phyloP scores from a whole-genome alignment of 2,797 vertebrate genomes.

The Melanogrammus aeglefinus region DNA sequence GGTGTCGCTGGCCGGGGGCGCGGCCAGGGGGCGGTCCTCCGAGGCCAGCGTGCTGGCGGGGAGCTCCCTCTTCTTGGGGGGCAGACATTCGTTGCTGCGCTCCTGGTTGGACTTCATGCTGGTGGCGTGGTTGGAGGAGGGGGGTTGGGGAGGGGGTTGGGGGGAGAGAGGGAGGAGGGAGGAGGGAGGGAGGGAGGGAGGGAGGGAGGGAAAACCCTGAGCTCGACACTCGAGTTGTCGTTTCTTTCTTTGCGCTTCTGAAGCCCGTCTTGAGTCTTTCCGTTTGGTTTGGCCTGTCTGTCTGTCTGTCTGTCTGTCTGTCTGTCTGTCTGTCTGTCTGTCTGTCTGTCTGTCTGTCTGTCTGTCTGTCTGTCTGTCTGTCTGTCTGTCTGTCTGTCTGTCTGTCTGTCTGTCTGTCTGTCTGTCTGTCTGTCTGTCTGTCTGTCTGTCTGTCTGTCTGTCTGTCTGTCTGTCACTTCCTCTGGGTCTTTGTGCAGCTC shows the following conservation, averaged over 20 bases:
- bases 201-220: conserved; percentile 2
- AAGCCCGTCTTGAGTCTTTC: conserved; percentile 17
- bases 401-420: conserved; percentile 14
- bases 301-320: conserved; percentile 18
- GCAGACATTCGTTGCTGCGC: conserved; percentile 98
- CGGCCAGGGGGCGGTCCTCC: conserved; percentile 76
- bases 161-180: neutral
- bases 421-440: conserved; percentile 26
- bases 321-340: conserved; percentile 27
- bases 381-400: conserved; percentile 24
- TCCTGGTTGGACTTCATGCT: conserved; percentile 98
- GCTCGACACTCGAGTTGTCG: conserved; percentile 34
- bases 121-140: conserved; percentile 35
- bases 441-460: conserved; percentile 22
- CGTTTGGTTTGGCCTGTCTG: conserved; percentile 27
- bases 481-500: conserved; percentile 65
- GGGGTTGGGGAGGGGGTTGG: neutral
- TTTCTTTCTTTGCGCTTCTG: conserved; percentile 18
- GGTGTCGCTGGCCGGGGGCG: conserved; percentile 80
- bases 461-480: conserved; percentile 33
- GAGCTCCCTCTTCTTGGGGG: conserved; percentile 97
- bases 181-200: neutral
- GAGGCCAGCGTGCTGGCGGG: conserved; percentile 84
- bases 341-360: conserved; percentile 25
- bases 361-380: conserved; percentile 26